Conservation (phyloP, 2,113 vertebrate species). For the Neolamprologus sp. region DNA sequence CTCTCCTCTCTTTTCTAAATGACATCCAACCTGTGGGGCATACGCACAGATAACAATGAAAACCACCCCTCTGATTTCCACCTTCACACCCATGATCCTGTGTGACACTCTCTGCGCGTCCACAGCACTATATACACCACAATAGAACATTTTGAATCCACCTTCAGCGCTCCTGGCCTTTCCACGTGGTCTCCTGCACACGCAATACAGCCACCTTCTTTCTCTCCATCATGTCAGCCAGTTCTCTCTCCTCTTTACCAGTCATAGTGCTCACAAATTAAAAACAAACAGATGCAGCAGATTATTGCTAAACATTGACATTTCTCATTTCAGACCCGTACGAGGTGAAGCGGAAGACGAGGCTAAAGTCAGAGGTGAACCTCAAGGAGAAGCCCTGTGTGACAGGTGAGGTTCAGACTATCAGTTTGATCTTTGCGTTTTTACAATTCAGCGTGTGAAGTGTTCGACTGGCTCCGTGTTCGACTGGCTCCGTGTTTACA, state of each 20-base stretch:
- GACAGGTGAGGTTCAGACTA: constrained; percentile 41
- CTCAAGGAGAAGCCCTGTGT: constrained; percentile 49
- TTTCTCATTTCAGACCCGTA: constrained; percentile 69
- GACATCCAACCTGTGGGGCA: neutral
- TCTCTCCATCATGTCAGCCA: neutral
- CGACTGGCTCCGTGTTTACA: neutral
- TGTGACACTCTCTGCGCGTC: neutral
- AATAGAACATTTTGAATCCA: neutral
- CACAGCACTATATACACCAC: neutral
- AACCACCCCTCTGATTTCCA: neutral
- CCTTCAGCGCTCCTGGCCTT: neutral
- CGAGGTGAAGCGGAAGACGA: constrained; percentile 71
- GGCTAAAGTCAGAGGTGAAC: constrained; percentile 58
- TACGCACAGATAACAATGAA: neutral
- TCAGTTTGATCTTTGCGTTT: neutral
- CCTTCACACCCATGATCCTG: neutral
- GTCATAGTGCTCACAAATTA: neutral
- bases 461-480: accelerated
- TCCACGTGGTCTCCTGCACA: neutral
- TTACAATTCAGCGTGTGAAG: neutral
- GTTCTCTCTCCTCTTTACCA: neutral
- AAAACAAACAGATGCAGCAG: neutral
- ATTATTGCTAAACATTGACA: neutral
- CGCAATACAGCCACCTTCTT: neutral
- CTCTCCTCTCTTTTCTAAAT: neutral